These are phyloP conservation scores for Bactericera cockerelli DNA, from an alignment of 1,140 invertebrate species.

Conservation along the genomic window DNA sequence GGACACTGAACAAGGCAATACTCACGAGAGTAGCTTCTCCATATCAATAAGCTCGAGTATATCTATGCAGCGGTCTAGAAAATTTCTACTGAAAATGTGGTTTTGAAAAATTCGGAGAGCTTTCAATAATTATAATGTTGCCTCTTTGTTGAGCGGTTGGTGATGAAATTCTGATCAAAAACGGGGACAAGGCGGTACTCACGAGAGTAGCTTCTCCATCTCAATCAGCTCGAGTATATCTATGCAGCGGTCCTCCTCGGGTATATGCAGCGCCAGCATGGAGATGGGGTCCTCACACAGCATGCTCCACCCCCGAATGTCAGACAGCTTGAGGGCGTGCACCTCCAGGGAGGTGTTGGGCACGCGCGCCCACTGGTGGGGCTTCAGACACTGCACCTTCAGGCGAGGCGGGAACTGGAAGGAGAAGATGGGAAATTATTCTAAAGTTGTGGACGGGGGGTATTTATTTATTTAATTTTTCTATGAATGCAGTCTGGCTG, in stretches of 20 bases:
- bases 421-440: neutral
- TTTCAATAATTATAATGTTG: too few species aligned
- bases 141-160: too few species aligned
- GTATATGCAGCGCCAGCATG: conserved; percentile 94
- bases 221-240: conserved; percentile 97
- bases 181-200: too few species aligned
- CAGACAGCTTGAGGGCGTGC: conserved; percentile 90
- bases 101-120: too few species aligned
- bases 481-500: too few species aligned
- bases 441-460: too few species aligned
- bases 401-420: conserved; percentile 80
- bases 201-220: conserved; percentile 82
- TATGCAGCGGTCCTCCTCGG: conserved; percentile 94
- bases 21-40: conserved; percentile 71
- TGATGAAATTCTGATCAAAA: too few species aligned
- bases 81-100: too few species aligned
- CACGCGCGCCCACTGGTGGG: conserved; percentile 90
- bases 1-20: too few species aligned
- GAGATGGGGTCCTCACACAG: conserved; percentile 92
- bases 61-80: conserved; percentile 94
- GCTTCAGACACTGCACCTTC: conserved; percentile 85
- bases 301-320: conserved; percentile 96
- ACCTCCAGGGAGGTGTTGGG: conserved; percentile 87
- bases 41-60: conserved; percentile 96
- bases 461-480: too few species aligned